A percentile compares a stretch with the other conserved stretches of the same genome.
phyloP scores from a whole-genome alignment of 1,140 invertebrate genomes.

The Stenopsyche tienmushanensis region DNA sequence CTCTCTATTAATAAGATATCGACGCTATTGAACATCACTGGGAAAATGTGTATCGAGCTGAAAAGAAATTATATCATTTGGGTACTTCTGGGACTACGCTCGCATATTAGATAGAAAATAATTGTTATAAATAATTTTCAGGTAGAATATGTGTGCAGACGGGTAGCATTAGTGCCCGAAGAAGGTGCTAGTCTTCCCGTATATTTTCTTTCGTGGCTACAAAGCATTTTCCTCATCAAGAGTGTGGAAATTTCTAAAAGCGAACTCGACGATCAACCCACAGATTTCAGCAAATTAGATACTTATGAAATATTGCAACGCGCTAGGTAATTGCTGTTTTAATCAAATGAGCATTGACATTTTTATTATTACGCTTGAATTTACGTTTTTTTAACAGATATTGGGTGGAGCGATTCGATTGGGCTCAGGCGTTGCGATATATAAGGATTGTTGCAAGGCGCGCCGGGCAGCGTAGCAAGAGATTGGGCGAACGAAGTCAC shows the following conservation, averaged over 20 bases:
- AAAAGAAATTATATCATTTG: too few relatives aligned
- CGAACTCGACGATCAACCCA: conserved; percentile 69
- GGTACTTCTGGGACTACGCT: not conserved
- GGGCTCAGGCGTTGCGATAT: conserved; percentile 82
- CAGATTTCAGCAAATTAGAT: conserved; percentile 69
- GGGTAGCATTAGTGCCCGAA: conserved; percentile 81
- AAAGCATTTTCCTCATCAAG: conserved; percentile 67
- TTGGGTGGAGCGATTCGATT: conserved; percentile 82
- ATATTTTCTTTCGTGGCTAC: conserved; percentile 87
- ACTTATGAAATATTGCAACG: conserved; percentile 87
- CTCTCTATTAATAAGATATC: too few relatives aligned
- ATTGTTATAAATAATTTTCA: conserved; percentile 43
- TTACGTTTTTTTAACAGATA: conserved; percentile 59
- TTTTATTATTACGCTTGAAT: not conserved
- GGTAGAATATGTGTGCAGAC: conserved; percentile 69
- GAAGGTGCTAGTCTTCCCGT: conserved; percentile 75
- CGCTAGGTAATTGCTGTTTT: conserved; percentile 67
- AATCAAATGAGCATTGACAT: not conserved
- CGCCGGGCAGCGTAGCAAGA: conserved; percentile 73
- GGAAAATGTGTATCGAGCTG: too few relatives aligned
- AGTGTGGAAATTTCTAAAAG: conserved; percentile 62
- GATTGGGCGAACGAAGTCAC: conserved; percentile 87
- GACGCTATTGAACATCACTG: too few relatives aligned
- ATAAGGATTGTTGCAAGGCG: conserved; percentile 88
- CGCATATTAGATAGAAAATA: not conserved